Percentiles rank a stretch among this genome's conserved stretches.
Conservation (phyloP, 2,888 invertebrate genomes). For the Pinctada fucata region DNA sequence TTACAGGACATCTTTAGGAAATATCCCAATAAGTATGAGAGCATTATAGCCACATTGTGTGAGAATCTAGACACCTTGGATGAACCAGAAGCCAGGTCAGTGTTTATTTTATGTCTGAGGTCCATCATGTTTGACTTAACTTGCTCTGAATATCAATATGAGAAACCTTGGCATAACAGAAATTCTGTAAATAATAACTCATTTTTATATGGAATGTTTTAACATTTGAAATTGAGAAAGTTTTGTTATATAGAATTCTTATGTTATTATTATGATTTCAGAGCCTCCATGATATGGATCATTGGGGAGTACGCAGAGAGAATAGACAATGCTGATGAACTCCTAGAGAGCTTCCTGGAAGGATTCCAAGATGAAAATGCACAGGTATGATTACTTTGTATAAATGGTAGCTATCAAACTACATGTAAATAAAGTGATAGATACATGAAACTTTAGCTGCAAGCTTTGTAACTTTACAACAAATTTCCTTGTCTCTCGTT, state of each 20-base stretch:
- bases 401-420: background rate
- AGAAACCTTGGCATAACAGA: too few species aligned
- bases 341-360: constrained; percentile 97
- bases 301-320: constrained; percentile 98
- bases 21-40: constrained; percentile 99
- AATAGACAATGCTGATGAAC: constrained; percentile 99
- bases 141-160: too few species aligned
- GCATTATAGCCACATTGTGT: constrained; percentile 98
- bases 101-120: background rate
- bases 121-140: too few species aligned
- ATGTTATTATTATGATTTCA: constrained; percentile 24
- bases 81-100: constrained; percentile 92
- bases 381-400: constrained; percentile 79
- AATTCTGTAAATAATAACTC: too few species aligned
- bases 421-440: background rate
- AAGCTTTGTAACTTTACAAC: background rate
- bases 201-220: too few species aligned
- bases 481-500: background rate
- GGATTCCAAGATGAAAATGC: constrained; percentile 98
- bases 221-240: too few species aligned
- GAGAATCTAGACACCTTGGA: constrained; percentile 99
- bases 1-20: constrained; percentile 81
- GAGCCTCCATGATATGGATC: constrained; percentile 96
- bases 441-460: background rate
- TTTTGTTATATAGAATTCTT: too few species aligned